These are phyloP conservation scores for Saturnia pavonia DNA, from an alignment of 2,888 invertebrate genomes.

Conservation along the genomic window DNA sequence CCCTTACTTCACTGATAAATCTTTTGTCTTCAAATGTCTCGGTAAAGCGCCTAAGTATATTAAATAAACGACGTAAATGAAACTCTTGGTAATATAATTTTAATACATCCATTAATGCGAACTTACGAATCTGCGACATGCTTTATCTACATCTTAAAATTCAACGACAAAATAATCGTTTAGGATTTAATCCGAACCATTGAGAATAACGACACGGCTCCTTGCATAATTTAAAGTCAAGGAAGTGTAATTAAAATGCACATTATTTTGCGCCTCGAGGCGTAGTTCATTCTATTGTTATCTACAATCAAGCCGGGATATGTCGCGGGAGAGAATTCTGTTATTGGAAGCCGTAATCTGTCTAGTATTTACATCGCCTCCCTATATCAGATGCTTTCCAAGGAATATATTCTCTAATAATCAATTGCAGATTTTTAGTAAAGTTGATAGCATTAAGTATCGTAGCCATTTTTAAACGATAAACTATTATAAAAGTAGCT, in stretches of 20 bases:
- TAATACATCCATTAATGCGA: conserved; percentile 21
- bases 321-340: conserved; percentile 45
- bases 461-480: not conserved
- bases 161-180: conserved; percentile 57
- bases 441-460: not conserved
- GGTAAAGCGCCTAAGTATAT: not conserved
- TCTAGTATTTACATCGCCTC: conserved; percentile 45
- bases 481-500: not conserved
- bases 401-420: conserved; percentile 26
- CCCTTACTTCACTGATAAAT: not conserved
- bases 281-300: conserved; percentile 56
- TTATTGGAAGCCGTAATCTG: conserved; percentile 55
- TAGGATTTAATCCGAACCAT: conserved; percentile 62
- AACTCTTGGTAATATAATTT: conserved; percentile 1
- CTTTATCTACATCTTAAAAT: conserved; percentile 38
- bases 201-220: conserved; percentile 62
- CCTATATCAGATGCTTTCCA: conserved; percentile 48
- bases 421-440: conserved; percentile 19
- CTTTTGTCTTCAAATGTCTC: not conserved
- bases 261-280: conserved; percentile 52
- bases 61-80: conserved; percentile 18
- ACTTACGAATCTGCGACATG: conserved; percentile 20
- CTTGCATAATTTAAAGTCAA: conserved; percentile 60
- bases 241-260: conserved; percentile 72
- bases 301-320: conserved; percentile 60